Conservation (phyloP, 64 coral and sea anemone species). For the Stylophora pistillata region DNA sequence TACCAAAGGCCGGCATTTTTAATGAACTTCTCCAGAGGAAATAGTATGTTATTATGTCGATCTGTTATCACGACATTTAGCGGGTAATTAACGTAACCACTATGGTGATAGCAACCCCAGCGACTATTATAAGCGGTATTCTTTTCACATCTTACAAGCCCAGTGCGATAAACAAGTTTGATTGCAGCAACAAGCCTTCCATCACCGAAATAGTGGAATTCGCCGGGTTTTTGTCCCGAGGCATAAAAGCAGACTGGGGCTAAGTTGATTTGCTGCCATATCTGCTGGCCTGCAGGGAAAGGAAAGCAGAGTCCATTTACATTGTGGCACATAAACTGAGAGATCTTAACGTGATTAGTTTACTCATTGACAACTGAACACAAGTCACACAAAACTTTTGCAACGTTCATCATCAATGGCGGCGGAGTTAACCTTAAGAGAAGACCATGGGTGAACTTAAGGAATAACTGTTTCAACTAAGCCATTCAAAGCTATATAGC, state of each 20-base stretch:
- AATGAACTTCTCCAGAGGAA: conserved; percentile 29
- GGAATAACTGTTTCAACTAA: no score
- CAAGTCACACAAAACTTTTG: no score
- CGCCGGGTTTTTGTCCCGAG: conserved; percentile 38
- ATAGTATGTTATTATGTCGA: conserved; percentile 1
- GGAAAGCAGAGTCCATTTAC: conserved; percentile 2
- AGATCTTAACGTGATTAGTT: no score
- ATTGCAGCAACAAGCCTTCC: conserved; percentile 41
- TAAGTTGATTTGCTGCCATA: conserved; percentile 63
- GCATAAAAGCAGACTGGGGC: conserved; percentile 71
- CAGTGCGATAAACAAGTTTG: conserved; percentile 41
- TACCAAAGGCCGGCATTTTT: conserved; percentile 43
- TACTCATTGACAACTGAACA: no score
- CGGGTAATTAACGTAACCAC: neutral
- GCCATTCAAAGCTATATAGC: no score
- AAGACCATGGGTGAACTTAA: no score
- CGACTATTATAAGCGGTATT: conserved; percentile 33
- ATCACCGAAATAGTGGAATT: conserved; percentile 1
- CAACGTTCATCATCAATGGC: no score
- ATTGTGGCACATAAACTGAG: neutral
- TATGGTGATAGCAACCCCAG: conserved; percentile 53
- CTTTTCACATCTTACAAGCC: neutral
- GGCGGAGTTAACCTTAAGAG: no score
- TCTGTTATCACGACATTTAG: conserved; percentile 55
- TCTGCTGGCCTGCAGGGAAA: neutral